Percentiles rank a stretch among this genome's conserved stretches.
Conservation (phyloP, 2,888 invertebrate species). For the Cantharis nigra region DNA sequence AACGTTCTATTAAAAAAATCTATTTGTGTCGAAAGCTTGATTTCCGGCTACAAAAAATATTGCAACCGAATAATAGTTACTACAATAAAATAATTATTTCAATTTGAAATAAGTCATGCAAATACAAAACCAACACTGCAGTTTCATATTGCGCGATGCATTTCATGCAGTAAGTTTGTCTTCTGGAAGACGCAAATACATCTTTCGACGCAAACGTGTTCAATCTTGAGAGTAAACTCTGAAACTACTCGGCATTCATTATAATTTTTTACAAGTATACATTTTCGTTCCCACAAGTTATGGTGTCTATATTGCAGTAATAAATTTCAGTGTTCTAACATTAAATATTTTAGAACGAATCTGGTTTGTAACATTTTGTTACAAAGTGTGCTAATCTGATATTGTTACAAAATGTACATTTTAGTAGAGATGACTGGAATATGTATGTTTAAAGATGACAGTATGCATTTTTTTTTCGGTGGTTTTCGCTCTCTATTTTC, state of each 20-base stretch:
- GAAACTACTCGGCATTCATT: background rate
- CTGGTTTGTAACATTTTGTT: background rate
- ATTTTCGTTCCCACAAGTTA: background rate
- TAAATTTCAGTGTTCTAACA: background rate
- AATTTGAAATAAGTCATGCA: background rate
- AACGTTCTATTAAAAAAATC: background rate
- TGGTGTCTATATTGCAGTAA: background rate
- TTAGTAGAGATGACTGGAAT: too few relatives aligned
- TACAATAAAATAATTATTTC: too few relatives aligned
- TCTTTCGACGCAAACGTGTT: background rate
- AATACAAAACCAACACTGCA: background rate
- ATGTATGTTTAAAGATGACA: too few relatives aligned
- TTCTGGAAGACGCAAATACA: background rate
- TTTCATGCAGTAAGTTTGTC: background rate
- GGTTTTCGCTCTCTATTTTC: background rate
- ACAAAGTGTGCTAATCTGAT: background rate
- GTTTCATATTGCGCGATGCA: background rate
- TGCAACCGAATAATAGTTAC: background rate
- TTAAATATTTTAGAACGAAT: background rate
- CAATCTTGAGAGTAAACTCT: background rate
- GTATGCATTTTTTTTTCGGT: background rate
- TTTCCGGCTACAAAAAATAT: background rate
- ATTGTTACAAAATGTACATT: background rate
- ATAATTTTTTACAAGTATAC: background rate
- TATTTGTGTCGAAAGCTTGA: background rate